Percentiles rank a stretch among this genome's conserved stretches.
Evolutionary conservation across 2,113 vertebrate species (phyloP).

Genomic region (Centrocercus urophasianus): DNA sequence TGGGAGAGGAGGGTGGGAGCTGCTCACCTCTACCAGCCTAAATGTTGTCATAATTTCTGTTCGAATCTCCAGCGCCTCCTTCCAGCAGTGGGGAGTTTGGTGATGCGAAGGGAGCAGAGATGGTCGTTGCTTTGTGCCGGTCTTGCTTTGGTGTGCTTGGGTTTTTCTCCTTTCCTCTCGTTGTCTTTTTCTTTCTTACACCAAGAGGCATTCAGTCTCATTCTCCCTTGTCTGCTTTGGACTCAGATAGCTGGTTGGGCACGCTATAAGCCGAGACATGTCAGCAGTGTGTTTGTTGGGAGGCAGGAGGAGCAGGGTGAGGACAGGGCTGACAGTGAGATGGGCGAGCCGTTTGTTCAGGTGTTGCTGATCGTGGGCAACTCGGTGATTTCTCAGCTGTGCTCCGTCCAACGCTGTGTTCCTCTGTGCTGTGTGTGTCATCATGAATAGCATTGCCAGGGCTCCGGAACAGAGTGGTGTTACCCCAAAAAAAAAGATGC

Average conservation of each 20-base stretch:
- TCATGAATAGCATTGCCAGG: background rate
- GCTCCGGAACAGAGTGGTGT: background rate
- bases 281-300: background rate
- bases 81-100: background rate
- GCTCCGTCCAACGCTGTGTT: background rate
- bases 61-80: background rate
- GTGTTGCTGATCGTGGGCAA: background rate
- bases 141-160: background rate
- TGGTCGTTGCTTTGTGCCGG: background rate
- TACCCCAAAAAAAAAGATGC: no score
- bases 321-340: background rate
- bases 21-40: background rate
- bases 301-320: background rate
- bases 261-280: rapidly evolving
- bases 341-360: background rate
- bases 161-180: background rate
- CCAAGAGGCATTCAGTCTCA: background rate
- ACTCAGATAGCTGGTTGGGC: background rate
- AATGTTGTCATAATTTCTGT: background rate
- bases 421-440: background rate
- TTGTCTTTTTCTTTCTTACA: background rate
- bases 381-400: background rate
- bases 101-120: background rate
- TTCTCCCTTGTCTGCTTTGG: background rate
- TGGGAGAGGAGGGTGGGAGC: background rate